Evolutionary conservation across 2,113 vertebrate genomes (phyloP).

Genomic region (Brachyhypopomus gauderio): DNA sequence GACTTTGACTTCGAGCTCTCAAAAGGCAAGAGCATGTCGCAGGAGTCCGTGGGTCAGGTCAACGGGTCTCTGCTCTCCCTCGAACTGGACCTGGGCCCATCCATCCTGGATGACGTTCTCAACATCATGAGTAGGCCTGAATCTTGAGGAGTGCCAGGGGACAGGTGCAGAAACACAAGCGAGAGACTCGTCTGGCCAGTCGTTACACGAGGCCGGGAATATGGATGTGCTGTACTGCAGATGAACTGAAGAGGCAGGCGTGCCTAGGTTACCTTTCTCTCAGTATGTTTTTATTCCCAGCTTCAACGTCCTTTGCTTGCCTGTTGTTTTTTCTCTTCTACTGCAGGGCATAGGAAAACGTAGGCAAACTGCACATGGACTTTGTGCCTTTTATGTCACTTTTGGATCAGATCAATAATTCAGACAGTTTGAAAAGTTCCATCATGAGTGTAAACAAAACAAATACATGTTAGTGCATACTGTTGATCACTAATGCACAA

Average conservation of each 20-base stretch:
- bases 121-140: conserved; percentile 92
- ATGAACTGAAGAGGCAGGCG: conserved; percentile 63
- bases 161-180: conserved; percentile 60
- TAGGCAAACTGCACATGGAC: conserved; percentile 61
- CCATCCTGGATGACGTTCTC: conserved; percentile 96
- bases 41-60: conserved; percentile 87
- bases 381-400: conserved; percentile 67
- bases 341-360: conserved; percentile 63
- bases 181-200: conserved; percentile 62
- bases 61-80: conserved; percentile 90
- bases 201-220: conserved; percentile 58
- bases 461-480: conserved; percentile 46
- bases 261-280: conserved; percentile 64
- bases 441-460: conserved; percentile 49
- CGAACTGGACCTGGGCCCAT: conserved; percentile 94
- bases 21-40: conserved; percentile 82
- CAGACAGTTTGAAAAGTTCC: conserved; percentile 49
- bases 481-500: conserved; percentile 50
- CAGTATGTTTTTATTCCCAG: conserved; percentile 64
- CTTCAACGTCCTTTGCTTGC: conserved; percentile 58
- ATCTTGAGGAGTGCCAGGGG: conserved; percentile 64
- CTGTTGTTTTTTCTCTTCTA: conserved; percentile 54
- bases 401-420: conserved; percentile 52
- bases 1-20: conserved; percentile 78
- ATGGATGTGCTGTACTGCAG: conserved; percentile 65